phyloP scores from a whole-genome alignment of 2,797 vertebrate species.

The Alectoris magna region DNA sequence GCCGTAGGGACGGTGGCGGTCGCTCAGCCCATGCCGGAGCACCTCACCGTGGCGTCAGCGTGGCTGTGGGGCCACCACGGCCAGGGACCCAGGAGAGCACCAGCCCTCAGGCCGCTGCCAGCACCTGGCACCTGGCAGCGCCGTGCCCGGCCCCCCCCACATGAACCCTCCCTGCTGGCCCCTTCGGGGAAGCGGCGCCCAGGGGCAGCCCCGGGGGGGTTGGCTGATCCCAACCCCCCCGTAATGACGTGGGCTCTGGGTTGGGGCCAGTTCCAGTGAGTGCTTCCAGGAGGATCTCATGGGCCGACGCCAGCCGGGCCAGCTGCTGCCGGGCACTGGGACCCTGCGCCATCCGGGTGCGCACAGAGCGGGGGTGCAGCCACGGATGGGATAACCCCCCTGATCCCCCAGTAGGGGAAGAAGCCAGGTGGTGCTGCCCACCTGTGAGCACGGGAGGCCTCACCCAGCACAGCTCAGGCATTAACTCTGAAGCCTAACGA shows the following conservation, averaged over 20 bases:
- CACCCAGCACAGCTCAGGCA: neutral
- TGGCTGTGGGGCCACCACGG: rapidly evolving
- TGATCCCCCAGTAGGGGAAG: rapidly evolving
- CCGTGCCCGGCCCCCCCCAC: rapidly evolving
- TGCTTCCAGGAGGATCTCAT: neutral
- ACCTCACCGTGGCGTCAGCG: neutral
- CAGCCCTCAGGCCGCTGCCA: rapidly evolving
- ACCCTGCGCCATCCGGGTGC: neutral
- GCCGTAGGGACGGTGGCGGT: neutral
- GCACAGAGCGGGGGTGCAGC: rapidly evolving
- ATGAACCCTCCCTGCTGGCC: rapidly evolving
- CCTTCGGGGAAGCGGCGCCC: neutral
- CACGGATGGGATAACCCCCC: rapidly evolving
- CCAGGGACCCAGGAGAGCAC: neutral
- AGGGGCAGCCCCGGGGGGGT: neutral
- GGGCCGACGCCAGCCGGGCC: neutral
- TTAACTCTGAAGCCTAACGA: neutral
- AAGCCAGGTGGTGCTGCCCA: neutral
- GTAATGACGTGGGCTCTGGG: neutral
- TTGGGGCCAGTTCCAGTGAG: neutral
- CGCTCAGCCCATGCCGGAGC: neutral
- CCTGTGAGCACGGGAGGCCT: neutral
- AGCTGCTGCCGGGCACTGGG: neutral
- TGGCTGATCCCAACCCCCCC: neutral
- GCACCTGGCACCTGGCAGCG: rapidly evolving